Percentiles rank a stretch among this genome's conserved stretches.
Evolutionary conservation across 2,113 vertebrate genomes (phyloP).

Genomic region (Cebidichthys violaceus): DNA sequence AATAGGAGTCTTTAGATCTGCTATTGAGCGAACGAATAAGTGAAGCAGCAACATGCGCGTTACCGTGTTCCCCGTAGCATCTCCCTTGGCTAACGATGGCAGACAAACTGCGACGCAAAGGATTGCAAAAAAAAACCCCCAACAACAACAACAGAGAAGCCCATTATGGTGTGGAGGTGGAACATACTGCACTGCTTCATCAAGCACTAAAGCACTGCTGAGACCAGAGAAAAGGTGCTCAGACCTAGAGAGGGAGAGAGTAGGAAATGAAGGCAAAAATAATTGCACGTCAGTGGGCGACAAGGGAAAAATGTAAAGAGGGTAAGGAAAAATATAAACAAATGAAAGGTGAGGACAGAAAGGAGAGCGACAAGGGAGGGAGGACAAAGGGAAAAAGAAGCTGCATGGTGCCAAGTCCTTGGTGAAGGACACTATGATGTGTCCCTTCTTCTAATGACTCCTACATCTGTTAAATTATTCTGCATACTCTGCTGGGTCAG

Average conservation of each 20-base stretch:
- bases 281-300: neutral
- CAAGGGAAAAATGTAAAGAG: neutral
- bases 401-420: constrained; percentile 39
- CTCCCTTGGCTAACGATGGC: constrained; percentile 58
- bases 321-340: neutral
- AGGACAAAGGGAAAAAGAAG: constrained; percentile 41
- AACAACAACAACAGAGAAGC: constrained; percentile 48
- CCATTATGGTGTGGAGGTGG: constrained; percentile 44
- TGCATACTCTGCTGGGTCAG: constrained; percentile 31
- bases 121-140: constrained; percentile 30
- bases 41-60: constrained; percentile 23
- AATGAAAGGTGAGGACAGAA: constrained; percentile 27
- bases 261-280: neutral
- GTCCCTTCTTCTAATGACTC: constrained; percentile 60
- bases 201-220: constrained; percentile 49
- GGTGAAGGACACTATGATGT: constrained; percentile 65
- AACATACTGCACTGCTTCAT: constrained; percentile 51
- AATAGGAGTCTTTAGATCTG: constrained; percentile 50
- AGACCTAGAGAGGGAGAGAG: neutral
- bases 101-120: constrained; percentile 34
- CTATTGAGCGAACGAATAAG: constrained; percentile 37
- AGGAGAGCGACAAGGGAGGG: neutral
- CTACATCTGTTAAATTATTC: constrained; percentile 58
- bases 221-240: constrained; percentile 38
- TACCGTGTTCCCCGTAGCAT: constrained; percentile 6